phyloP scores from a whole-genome alignment of 2,797 vertebrate genomes.

The Phoxinus dragarum region DNA sequence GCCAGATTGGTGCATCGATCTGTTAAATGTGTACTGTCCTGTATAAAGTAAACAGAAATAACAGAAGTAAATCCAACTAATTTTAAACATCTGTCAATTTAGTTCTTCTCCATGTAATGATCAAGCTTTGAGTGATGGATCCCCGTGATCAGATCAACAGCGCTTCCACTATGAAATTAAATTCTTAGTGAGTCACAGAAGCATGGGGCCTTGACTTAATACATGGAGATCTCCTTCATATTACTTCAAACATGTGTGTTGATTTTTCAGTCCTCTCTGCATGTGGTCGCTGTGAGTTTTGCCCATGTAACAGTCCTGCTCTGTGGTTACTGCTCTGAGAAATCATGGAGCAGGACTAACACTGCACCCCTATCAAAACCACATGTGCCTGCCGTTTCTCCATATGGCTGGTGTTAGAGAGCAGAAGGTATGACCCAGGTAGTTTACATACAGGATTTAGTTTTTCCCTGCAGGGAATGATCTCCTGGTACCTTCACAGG shows the following conservation, averaged over 20 bases:
- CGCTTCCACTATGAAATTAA: conserved; percentile 22
- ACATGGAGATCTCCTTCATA: conserved; percentile 29
- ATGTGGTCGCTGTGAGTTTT: conserved; percentile 58
- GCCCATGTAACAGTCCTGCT: conserved; percentile 41
- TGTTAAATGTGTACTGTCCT: background rate
- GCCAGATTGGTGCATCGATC: background rate
- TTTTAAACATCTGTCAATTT: conserved; percentile 45
- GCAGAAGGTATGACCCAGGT: conserved; percentile 51
- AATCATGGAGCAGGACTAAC: conserved; percentile 50
- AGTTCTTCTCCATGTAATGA: conserved; percentile 26
- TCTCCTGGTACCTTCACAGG: conserved; percentile 39
- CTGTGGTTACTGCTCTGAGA: conserved; percentile 54
- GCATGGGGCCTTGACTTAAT: conserved; percentile 43
- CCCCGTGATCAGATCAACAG: conserved; percentile 36
- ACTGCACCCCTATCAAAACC: conserved; percentile 52
- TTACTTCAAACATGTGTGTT: conserved; percentile 42
- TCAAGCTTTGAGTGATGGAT: conserved; percentile 26
- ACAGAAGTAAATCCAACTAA: conserved; percentile 19
- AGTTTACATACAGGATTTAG: conserved; percentile 54
- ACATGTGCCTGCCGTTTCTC: conserved; percentile 52
- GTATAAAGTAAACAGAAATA: background rate
- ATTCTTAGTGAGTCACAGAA: conserved; percentile 44
- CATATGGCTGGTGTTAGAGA: conserved; percentile 58
- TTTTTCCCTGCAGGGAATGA: conserved; percentile 42
- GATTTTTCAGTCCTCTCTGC: conserved; percentile 49